phyloP scores from a whole-genome alignment of 2,113 vertebrate species.

The Chiloscyllium plagiosum region DNA sequence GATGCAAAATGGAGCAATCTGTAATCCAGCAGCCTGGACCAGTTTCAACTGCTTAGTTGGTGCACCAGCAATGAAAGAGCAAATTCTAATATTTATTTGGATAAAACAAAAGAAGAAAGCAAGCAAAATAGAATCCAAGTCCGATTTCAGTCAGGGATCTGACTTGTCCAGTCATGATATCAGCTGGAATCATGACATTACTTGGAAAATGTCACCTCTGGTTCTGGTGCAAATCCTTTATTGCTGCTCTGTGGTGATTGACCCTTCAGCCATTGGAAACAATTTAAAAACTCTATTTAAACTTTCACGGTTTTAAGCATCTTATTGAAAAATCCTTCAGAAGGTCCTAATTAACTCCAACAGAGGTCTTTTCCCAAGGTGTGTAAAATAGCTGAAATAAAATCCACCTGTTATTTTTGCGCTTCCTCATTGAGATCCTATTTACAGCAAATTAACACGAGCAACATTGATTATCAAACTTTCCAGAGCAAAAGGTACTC shows the following conservation, averaged over 20 bases:
- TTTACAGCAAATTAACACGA: not conserved
- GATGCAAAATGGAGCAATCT: constrained; percentile 86
- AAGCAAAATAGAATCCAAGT: too few species aligned
- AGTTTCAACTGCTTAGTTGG: constrained; percentile 81
- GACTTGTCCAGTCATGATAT: too few species aligned
- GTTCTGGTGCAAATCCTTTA: too few species aligned
- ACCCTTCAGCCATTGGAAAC: too few species aligned
- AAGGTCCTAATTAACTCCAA: not conserved
- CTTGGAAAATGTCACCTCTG: too few species aligned
- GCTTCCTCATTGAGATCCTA: not conserved
- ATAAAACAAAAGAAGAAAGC: too few species aligned
- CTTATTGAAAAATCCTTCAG: not conserved
- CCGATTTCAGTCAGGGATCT: too few species aligned
- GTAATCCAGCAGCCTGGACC: constrained; percentile 82
- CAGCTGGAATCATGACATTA: too few species aligned
- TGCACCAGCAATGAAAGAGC: constrained; percentile 38
- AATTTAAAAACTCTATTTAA: too few species aligned
- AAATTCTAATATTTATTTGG: too few species aligned
- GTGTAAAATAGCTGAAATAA: not conserved
- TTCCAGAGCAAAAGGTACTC: not conserved
- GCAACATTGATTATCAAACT: not conserved
- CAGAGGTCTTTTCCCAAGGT: not conserved
- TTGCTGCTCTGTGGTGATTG: too few species aligned
- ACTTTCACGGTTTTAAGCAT: too few species aligned
- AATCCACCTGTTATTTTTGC: not conserved